Percentiles rank a stretch among this genome's conserved stretches.
Evolutionary conservation across 2,888 invertebrate genomes (phyloP).

Genomic region (Euplexia lucipara): DNA sequence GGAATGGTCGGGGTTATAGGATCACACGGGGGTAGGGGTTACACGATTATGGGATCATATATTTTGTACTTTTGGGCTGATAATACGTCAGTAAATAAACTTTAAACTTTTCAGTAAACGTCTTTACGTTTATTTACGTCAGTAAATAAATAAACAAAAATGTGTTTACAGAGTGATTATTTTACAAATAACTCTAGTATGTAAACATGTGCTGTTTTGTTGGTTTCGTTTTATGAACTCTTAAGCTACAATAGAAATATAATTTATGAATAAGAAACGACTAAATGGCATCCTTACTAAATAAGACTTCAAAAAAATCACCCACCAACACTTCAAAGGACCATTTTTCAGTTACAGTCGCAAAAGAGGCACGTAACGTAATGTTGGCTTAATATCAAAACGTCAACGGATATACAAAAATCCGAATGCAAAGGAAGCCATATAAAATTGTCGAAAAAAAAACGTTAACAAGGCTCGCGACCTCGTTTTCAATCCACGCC

Average conservation of each 20-base stretch:
- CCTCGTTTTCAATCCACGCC: slow-evolving; percentile 72
- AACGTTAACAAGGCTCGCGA: slow-evolving; percentile 68
- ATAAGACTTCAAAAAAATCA: background rate
- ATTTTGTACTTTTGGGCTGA: slow-evolving; percentile 4
- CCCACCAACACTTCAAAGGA: slow-evolving; percentile 11
- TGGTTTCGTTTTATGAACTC: background rate
- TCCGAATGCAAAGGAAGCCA: slow-evolving; percentile 64
- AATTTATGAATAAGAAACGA: background rate
- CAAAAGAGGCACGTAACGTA: slow-evolving; percentile 36
- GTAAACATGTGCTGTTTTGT: background rate
- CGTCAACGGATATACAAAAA: slow-evolving; percentile 45
- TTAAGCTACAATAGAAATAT: background rate
- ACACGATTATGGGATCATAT: slow-evolving; percentile 8
- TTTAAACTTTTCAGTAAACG: background rate
- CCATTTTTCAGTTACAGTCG: slow-evolving; percentile 15
- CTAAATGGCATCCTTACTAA: background rate
- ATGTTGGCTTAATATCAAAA: slow-evolving; percentile 59
- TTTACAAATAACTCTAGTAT: too few species aligned
- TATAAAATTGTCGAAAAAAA: slow-evolving; percentile 64
- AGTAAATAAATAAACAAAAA: too few species aligned
- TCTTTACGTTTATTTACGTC: too few species aligned
- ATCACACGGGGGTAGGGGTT: slow-evolving; percentile 19
- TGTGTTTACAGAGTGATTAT: too few species aligned
- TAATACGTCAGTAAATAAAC: background rate
- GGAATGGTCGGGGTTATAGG: slow-evolving; percentile 25